Conservation (phyloP, 2,888 invertebrate genomes). For the Sylvicola cinctus region DNA sequence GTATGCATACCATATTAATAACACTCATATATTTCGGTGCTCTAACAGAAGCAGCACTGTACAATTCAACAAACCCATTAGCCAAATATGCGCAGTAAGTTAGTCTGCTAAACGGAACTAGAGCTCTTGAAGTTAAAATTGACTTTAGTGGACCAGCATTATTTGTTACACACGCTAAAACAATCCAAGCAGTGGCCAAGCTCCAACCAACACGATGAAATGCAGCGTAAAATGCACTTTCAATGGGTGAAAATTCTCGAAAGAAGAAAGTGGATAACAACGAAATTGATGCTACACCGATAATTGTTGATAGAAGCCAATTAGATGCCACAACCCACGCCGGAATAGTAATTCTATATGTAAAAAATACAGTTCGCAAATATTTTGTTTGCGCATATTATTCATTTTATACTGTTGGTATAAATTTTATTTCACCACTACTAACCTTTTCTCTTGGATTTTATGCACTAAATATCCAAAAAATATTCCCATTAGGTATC, state of each 20-base stretch:
- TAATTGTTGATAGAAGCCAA: conserved; percentile 16
- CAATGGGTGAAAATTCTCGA: conserved; percentile 33
- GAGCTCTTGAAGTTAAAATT: conserved; percentile 19
- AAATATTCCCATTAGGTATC: conserved; percentile 43
- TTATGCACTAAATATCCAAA: conserved; percentile 43
- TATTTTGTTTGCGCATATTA: conserved; percentile 3
- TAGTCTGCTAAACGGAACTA: conserved; percentile 42
- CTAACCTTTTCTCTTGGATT: conserved; percentile 39
- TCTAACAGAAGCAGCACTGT: conserved; percentile 36
- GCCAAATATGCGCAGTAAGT: conserved; percentile 53
- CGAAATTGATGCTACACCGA: conserved; percentile 35
- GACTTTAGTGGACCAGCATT: conserved; percentile 32
- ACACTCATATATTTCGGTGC: conserved; percentile 37
- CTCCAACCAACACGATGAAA: conserved; percentile 48
- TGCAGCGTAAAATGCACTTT: conserved; percentile 41
- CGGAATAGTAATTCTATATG: conserved; percentile 25
- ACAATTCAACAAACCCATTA: conserved; percentile 47
- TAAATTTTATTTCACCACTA: conserved; percentile 7
- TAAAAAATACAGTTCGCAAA: conserved; percentile 2
- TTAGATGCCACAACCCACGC: conserved; percentile 16
- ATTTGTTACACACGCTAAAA: conserved; percentile 41
- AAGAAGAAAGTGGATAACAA: conserved; percentile 41
- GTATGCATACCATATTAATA: conserved; percentile 35
- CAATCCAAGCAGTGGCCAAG: conserved; percentile 42
- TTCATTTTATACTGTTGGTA: too few species aligned